Base-by-base conservation (phyloP, 2,888 invertebrate genomes). In the Drosophila setosimentum region DNA sequence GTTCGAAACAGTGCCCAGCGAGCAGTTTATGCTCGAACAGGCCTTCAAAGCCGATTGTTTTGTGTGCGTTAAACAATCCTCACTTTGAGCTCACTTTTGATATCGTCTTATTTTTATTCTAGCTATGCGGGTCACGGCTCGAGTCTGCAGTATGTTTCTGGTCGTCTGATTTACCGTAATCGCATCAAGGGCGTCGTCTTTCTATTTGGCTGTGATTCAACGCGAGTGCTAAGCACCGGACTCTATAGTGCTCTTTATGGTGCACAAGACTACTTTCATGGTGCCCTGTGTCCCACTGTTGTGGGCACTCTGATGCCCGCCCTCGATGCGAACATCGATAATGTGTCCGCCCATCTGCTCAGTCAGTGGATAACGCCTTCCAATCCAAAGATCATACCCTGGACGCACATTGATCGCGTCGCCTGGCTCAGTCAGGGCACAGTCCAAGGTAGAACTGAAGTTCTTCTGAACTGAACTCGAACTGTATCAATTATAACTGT, bases 91-190 rank as follows among this genome's bases (percentile, higher is more conserved):
- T 16, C n/a, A 11, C 3, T 16, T 16, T 29, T 30, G 2, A 45
- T 8, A 18, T 30, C 8, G 30, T 3, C 42, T 10, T 11, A n/a
- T 13, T 51, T 48, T 11, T 60, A 29, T 45, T 61, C 18, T 87
- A 96, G 96, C 21, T 96, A 96, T 91, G 94, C 94, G 86, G 96
- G 96, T 30, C 96, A 96, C 91, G 96, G 96, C 5, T 94, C 94
- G 69, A 96, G 96, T 0, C 92, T 94, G 49, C 95, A 95, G 83
- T 95, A 94, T 84, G 92, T 95, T 55, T 93, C 94, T 21, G 94
- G 94, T 30, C 94, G 94, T 48, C 92, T 94, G 74, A 93, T 96
- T 54, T 94, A 95, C 82, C 94, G 94, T 78, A 90, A 94, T 50
- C 91, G 93, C 53, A 94, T 95, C 51, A 93, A 94, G 53, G 82